These are phyloP conservation scores for Diuraphis noxia DNA, from an alignment of 1,140 invertebrate genomes.

Conservation along the genomic window DNA sequence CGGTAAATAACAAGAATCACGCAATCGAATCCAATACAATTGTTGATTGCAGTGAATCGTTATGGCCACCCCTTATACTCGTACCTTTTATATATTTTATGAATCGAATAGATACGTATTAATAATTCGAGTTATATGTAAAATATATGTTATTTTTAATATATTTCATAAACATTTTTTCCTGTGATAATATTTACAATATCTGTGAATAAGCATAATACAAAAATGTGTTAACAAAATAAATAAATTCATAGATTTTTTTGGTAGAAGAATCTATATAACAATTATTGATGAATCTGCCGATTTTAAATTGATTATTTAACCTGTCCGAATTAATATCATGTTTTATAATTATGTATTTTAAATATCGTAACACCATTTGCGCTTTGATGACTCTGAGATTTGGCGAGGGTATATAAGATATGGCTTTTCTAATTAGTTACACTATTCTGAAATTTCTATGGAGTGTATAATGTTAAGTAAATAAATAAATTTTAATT, in stretches of 20 bases:
- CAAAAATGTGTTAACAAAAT: not conserved
- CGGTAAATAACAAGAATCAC: not conserved
- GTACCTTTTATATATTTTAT: not conserved
- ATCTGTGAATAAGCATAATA: not conserved
- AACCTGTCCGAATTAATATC: not conserved
- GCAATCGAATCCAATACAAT: not conserved
- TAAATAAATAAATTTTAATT: not conserved
- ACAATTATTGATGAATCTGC: not conserved
- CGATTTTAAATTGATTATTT: not conserved
- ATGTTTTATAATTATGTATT: not conserved
- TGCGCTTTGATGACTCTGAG: too few relatives aligned
- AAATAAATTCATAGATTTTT: not conserved
- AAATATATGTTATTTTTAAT: not conserved
- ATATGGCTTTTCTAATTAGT: not conserved
- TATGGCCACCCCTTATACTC: not conserved
- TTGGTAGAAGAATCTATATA: not conserved
- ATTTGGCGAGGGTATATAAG: not conserved
- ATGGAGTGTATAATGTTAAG: not conserved
- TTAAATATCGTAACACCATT: not conserved
- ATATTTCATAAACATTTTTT: not conserved
- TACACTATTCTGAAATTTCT: not conserved
- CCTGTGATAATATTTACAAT: not conserved
- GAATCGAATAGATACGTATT: not conserved
- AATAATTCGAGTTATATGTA: not conserved
- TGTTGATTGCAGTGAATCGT: not conserved